phyloP scores from a whole-genome alignment of 2,888 invertebrate species.

The Cheilosia soror region DNA sequence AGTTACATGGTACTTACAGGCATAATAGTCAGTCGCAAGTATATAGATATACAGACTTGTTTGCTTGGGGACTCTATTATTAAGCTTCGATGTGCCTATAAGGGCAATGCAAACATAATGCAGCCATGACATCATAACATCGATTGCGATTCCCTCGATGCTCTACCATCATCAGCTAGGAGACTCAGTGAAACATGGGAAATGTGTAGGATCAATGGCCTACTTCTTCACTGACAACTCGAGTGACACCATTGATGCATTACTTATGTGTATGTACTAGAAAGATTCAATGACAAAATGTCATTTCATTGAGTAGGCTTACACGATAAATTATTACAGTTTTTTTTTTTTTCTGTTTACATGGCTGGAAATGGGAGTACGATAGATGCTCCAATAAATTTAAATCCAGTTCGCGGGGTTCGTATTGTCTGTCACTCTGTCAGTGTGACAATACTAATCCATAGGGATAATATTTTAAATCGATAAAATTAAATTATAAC shows the following conservation, averaged over 20 bases:
- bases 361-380: background rate
- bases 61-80: slow-evolving; percentile 6
- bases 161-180: background rate
- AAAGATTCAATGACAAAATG: slow-evolving; percentile 10
- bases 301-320: slow-evolving; percentile 10
- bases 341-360: background rate
- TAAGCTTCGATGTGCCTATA: slow-evolving; percentile 23
- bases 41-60: background rate
- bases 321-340: background rate
- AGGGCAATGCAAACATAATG: slow-evolving; percentile 28
- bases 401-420: background rate
- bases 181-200: slow-evolving; percentile 6
- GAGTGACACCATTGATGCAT: slow-evolving; percentile 20
- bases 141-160: background rate
- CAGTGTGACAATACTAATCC: too few relatives aligned
- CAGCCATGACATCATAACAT: slow-evolving; percentile 27
- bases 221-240: slow-evolving; percentile 12
- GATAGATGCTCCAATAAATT: slow-evolving; percentile 11
- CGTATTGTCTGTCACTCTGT: background rate
- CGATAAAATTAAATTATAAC: slow-evolving; percentile 5
- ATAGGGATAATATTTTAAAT: background rate
- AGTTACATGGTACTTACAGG: slow-evolving; percentile 17
- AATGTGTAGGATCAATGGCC: slow-evolving; percentile 14
- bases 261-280: slow-evolving; percentile 7
- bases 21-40: slow-evolving; percentile 9